Evolutionary conservation across 1,140 invertebrate genomes (phyloP).

Genomic region (Diorhabda carinulata): DNA sequence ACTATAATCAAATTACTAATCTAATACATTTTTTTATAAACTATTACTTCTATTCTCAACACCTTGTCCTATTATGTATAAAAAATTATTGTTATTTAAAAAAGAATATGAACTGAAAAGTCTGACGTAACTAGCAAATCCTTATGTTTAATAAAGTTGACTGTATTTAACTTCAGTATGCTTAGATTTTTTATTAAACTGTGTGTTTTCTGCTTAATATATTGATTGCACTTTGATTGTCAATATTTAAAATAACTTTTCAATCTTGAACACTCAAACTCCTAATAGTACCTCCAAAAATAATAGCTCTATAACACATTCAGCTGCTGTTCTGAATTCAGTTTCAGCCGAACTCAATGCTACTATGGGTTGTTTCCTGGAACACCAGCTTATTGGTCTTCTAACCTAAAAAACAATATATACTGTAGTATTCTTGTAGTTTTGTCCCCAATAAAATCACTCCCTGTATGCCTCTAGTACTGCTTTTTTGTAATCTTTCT

Average conservation of each 20-base stretch:
- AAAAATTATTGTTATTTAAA: too few relatives aligned
- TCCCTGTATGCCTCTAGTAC: too few relatives aligned
- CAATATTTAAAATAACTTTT: slow-evolving; percentile 6
- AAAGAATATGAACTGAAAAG: too few relatives aligned
- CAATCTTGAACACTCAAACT: slow-evolving; percentile 7
- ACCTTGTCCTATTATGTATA: too few relatives aligned
- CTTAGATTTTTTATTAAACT: slow-evolving; percentile 23
- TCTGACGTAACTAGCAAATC: too few relatives aligned
- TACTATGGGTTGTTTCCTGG: slow-evolving; percentile 37
- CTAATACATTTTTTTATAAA: too few relatives aligned
- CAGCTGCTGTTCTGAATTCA: slow-evolving; percentile 38
- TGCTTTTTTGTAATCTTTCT: too few relatives aligned
- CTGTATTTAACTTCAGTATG: slow-evolving; percentile 19
- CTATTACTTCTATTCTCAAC: too few relatives aligned
- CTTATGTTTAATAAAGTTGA: neutral
- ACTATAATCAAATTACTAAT: too few relatives aligned
- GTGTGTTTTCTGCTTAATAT: slow-evolving; percentile 13
- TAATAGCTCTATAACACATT: slow-evolving; percentile 20
- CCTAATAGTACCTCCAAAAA: slow-evolving; percentile 16
- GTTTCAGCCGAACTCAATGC: slow-evolving; percentile 42
- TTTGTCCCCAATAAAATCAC: neutral
- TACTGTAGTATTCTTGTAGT: slow-evolving; percentile 13
- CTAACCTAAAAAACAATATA: slow-evolving; percentile 35
- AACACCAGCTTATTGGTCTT: slow-evolving; percentile 33
- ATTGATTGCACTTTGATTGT: slow-evolving; percentile 24